Percentiles rank a stretch among this genome's conserved stretches.
phyloP scores from a whole-genome alignment of 2,888 invertebrate genomes.

The Heliconius erato region DNA sequence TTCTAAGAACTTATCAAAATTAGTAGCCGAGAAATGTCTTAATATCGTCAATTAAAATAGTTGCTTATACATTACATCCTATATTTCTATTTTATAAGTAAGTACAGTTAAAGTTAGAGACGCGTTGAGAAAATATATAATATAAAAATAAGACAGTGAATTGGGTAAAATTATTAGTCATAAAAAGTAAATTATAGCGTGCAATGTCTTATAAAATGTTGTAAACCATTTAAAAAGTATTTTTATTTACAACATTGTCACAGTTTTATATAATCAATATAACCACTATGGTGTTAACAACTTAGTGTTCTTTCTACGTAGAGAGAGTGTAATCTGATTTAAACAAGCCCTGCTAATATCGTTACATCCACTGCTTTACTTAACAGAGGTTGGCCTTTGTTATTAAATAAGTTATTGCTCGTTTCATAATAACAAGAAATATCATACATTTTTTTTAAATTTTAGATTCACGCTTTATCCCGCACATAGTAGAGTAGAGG shows the following conservation, averaged over 20 bases:
- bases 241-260: slow-evolving; percentile 4
- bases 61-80: slow-evolving; percentile 7
- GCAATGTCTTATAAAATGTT: neutral
- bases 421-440: neutral
- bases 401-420: slow-evolving; percentile 1
- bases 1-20: slow-evolving; percentile 10
- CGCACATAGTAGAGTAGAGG: neutral
- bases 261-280: slow-evolving; percentile 21
- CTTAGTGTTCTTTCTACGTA: slow-evolving; percentile 29
- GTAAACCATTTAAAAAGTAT: neutral
- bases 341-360: slow-evolving; percentile 34
- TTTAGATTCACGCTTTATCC: too few species aligned
- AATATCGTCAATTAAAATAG: slow-evolving; percentile 9
- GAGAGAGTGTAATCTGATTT: slow-evolving; percentile 38
- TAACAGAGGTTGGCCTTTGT: neutral
- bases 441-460: neutral
- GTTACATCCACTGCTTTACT: slow-evolving; percentile 23
- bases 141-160: neutral
- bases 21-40: neutral
- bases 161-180: neutral
- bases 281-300: neutral
- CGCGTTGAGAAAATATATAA: neutral
- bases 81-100: neutral
- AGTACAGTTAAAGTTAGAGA: neutral
- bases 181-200: neutral